Evolutionary conservation across 2,113 vertebrate species (phyloP), one percentile per base, ranked within the genome.

Genomic region (Willisornis vidua): DNA sequence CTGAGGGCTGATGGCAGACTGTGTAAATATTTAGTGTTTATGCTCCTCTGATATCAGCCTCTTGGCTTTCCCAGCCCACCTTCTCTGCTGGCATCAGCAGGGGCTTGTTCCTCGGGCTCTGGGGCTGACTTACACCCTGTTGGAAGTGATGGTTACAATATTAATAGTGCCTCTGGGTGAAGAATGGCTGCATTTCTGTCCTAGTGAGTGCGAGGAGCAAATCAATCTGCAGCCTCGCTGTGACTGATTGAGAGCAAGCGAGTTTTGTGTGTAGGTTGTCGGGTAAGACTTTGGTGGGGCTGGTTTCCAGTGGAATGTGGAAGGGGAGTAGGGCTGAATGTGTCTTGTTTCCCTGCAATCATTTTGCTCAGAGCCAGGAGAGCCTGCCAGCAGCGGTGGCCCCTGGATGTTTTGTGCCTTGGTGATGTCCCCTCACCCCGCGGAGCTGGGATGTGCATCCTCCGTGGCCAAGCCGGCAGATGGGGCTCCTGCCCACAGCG

Each of bases 401-500:
- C 19, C 23, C n/a, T 6, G 66, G 37, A 11, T 71, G 66, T 33
- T 0, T 4, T 3, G 49, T 33, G 65, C 55, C 46, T 26, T 13
- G 74, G 37, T 2, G 11, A 4, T 46, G 65, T 37, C 25, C 14
- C 7, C 26, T 48, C 1, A 2, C 35, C 39, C 79, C 7, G 52
- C 1, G 1, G 80, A 70, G 55, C 70, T 59, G 74, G 26, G 5
- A 46, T 52, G 52, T 4, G 68, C 25, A 5, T 89, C 70, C 89
- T 85, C 66, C 4, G 3, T 75, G 87, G 65, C 92, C 89, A 3
- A 63, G 81, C 92, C 77, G 84, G 93, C 93, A 95, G 93, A 67
- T 96, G 96, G 96, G 95, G 93, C 93, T 96, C 93, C 96, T 89
- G 94, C 76, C 73, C 65, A 4, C 3, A 8, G 73, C 0, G n/a